Base-by-base conservation (phyloP, 1,140 invertebrate species). In the Scaptomyza pallida region DNA sequence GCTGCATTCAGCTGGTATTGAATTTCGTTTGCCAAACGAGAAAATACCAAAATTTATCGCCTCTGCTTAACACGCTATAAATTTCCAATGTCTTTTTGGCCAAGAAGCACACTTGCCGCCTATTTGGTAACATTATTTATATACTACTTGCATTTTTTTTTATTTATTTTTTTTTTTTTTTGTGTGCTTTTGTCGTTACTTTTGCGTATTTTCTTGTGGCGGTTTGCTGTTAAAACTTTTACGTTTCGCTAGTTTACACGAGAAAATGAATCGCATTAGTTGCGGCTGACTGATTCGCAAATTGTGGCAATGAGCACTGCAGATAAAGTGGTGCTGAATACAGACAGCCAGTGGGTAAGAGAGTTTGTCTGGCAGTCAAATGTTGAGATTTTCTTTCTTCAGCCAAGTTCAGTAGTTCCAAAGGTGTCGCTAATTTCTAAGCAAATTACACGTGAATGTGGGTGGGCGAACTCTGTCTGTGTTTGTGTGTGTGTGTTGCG, bases 251-350 rank as follows among this genome's bases (percentile, higher is more conserved):
- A 63, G 72, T 57, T 83, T 78, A 79, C 75, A 85, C 72, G 52
- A n/a, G n/a, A 76, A 83, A 83, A 80, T 76, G 68, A 80, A 76
- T 73, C 72, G 63, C 81, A 80, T 85, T 85, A 85, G 81, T 85
- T 80, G 17, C 43, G 72, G 44, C 43, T 76, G 76, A 85, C 21
- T 79, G 72, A 71, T 47, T 81, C 60, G 48, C 16, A 44, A 59
- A 50, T 44, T 65, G 37, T 44, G 59, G 21, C 6, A 9, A 9
- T 8, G 8, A 8, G 12, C 10, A 21, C 12, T 15, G 9, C 12
- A 5, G 40, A 13, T 19, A 41, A 15, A 13, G 12, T 33, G 43
- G 15, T 19, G 57, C 55, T 30, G 26, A 30, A 35, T 41, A 21
- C 26, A 19, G 69, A 65, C 40, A 54, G 54, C 16, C 47, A 54